These are phyloP conservation scores for Lethrus apterus DNA, from an alignment of 1,140 invertebrate genomes.

Conservation along the genomic window DNA sequence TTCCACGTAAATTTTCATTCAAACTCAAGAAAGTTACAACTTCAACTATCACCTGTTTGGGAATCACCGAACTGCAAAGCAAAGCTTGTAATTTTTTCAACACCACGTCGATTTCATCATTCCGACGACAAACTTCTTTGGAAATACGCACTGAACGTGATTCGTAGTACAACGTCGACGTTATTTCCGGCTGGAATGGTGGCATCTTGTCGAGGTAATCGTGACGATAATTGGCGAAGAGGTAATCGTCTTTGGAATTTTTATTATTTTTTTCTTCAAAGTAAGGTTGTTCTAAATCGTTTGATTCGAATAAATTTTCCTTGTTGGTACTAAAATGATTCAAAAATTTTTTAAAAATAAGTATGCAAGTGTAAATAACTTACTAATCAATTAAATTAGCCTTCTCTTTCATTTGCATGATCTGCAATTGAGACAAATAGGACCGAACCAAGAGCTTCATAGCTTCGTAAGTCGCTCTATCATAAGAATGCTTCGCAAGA, in stretches of 20 bases:
- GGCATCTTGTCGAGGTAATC: conserved; percentile 47
- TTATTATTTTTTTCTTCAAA: conserved; percentile 28
- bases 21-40: conserved; percentile 32
- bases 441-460: conserved; percentile 50
- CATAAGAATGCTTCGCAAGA: conserved; percentile 36
- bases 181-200: conserved; percentile 39
- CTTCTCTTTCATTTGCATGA: conserved; percentile 29
- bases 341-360: background rate
- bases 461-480: conserved; percentile 45
- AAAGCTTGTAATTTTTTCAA: conserved; percentile 38
- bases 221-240: conserved; percentile 44
- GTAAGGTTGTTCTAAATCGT: conserved; percentile 17
- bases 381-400: too few relatives aligned
- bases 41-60: conserved; percentile 32
- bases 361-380: background rate
- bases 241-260: conserved; percentile 35
- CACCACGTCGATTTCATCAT: conserved; percentile 31
- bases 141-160: conserved; percentile 27
- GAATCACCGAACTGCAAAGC: conserved; percentile 34
- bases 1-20: conserved; percentile 34
- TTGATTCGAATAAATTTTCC: background rate
- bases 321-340: background rate
- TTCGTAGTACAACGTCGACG: conserved; percentile 30
- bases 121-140: conserved; percentile 4
- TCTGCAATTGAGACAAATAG: conserved; percentile 47